phyloP scores from a whole-genome alignment of 2,797 vertebrate species.

The Peromyscus aztecus region DNA sequence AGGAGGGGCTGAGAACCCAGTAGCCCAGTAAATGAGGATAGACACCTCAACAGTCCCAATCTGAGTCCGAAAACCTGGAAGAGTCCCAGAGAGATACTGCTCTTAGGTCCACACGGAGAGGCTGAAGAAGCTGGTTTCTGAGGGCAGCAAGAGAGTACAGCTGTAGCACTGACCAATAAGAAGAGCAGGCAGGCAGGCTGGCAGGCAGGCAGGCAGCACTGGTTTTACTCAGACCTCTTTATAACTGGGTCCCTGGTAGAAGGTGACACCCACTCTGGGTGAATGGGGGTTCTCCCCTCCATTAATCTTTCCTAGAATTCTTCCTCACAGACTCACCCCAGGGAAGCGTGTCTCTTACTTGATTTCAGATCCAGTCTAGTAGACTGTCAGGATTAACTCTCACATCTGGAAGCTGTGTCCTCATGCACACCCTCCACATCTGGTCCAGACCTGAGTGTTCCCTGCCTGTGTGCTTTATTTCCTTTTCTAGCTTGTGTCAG shows the following conservation, averaged over 20 bases:
- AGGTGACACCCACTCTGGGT: neutral
- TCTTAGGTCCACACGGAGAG: neutral
- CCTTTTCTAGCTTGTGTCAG: neutral
- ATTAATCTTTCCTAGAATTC: neutral
- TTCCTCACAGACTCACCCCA: neutral
- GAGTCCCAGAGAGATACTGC: neutral
- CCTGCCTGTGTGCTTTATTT: neutral
- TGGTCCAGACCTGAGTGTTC: neutral
- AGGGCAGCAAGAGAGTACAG: neutral
- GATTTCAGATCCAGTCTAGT: neutral
- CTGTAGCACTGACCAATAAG: neutral
- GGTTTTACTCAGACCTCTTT: neutral
- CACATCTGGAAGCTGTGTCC: neutral
- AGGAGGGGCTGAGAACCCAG: neutral
- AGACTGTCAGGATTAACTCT: neutral
- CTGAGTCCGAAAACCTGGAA: neutral
- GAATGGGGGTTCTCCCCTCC: neutral
- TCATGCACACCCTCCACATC: neutral
- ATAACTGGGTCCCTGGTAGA: neutral
- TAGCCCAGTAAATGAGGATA: neutral
- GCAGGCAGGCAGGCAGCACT: neutral
- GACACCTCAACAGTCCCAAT: neutral
- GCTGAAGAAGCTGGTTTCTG: neutral
- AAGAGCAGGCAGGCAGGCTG: neutral
- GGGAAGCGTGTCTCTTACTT: neutral